A percentile compares a stretch with the other conserved stretches of the same genome.
Conservation (phyloP, 2,113 vertebrate genomes). For the Heterochromis multidens region DNA sequence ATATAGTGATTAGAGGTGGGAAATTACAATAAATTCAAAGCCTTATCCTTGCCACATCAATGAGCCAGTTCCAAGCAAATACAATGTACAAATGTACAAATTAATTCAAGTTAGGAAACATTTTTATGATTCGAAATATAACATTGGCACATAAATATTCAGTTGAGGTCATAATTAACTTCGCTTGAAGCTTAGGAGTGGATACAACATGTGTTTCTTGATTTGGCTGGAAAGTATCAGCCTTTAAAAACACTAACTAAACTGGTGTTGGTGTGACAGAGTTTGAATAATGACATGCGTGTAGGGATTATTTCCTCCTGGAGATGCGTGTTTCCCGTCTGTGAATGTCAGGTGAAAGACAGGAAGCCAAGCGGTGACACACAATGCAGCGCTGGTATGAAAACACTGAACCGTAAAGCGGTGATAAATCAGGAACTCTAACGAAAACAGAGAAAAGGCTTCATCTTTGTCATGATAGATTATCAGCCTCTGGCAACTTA, state of each 20-base stretch:
- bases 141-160: background rate
- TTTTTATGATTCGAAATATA: background rate
- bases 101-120: background rate
- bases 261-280: background rate
- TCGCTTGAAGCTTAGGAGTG: background rate
- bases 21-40: background rate
- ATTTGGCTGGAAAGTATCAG: background rate
- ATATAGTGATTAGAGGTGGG: accelerated
- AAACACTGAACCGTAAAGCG: background rate
- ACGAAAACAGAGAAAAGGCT: background rate
- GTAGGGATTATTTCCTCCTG: background rate
- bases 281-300: background rate
- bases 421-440: background rate
- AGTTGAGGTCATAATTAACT: background rate
- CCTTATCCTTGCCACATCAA: background rate
- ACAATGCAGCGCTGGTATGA: background rate
- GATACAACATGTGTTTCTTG: accelerated
- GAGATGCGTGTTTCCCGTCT: background rate
- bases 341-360: conserved; percentile 24
- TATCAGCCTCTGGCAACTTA: background rate
- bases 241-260: background rate
- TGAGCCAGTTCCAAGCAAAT: background rate
- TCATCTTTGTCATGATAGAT: background rate
- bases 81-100: background rate
- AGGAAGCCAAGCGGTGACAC: conserved; percentile 15